Evolutionary conservation across 2,888 invertebrate genomes (phyloP), one percentile per base, ranked within the genome.

Genomic region (Colostygia pectinataria): DNA sequence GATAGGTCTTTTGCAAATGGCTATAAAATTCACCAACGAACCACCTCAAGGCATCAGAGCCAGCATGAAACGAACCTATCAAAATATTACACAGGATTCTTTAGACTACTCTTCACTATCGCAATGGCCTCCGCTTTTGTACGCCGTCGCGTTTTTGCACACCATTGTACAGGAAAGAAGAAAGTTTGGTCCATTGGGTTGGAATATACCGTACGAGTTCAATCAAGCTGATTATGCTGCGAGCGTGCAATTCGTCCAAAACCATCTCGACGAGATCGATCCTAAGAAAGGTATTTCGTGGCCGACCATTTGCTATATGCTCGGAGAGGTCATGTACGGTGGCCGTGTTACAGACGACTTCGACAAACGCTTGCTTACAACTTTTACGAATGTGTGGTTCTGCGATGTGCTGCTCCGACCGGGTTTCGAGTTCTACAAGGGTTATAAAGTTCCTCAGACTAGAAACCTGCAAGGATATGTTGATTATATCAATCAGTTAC

Each of bases 181-280:
- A 58, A 99, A 99, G 85, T 99, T 98, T 75, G 98, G 99, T 0
- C 97, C 98, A 0, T 92, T 99, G 8, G 98, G 98, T 5, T 99
- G 99, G 99, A 99, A 99, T 76, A 92, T 98, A 57, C 97, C 98
- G 0, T 99, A 99, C 69, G 98, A 99, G 82, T 99, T 99, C 78
- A 97, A 97, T 86, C 98, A 98, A 87, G 96, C 98, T 0, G 99
- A 99, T 80, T 98, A 98, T 74, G 96, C 97, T 1, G 97, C 98
- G 1, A 96, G 98, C 53, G 96, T 98, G 0, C 98, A 98, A 80
- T 99, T 99, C 77, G 93, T 99, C 50, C 98, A 98, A 80, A 98
- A 98, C 79, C 98, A 99, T 84, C 89, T 99, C 49, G 99, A 99
- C 74, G 98, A 98, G 76, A 96, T 98, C 91, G 98, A 99, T 80